Base-by-base conservation (phyloP, 2,113 vertebrate genomes). In the Haemorhous mexicanus region DNA sequence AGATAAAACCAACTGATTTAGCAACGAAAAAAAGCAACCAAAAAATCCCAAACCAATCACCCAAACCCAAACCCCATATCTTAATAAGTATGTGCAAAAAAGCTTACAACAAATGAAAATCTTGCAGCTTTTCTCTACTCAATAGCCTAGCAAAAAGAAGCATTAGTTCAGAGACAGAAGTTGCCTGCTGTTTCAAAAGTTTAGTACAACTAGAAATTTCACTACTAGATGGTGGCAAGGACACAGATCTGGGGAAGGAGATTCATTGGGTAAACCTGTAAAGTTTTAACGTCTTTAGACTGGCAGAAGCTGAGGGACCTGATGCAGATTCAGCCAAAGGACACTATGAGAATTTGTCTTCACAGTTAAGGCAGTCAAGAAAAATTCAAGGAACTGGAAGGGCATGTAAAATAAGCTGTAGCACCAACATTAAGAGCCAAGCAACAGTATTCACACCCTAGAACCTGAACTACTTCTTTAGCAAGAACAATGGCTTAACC, bases 71-170 rank as follows among this genome's bases (percentile, higher is more conserved):
- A 47, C 16, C 32, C 33, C 12, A 3, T 18, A 21, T n/a, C 23
- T 61, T 82, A 58, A 24, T 12, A 79, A 58, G 9, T 33, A 61
- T 18, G 4, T 27, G 9, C 22, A 72, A 69, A 68, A 58, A 6
- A 5, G 1, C 10, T 2, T 1, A 30, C 28, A 28, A n/a, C 28
- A 46, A 35, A 7, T 2, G 4, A 32, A 37, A 16, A 14, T 19
- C 6, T 59, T 82, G 17, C 39, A 44, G 33, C 17, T 50, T 69
- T 92, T 74, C 27, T 70, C 17, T 41, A 59, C 17, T 2, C 24
- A 62, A 58, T 23, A 58, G 4, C 33, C 11, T 49, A 35, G 23
- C 30, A 64, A 89, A 81, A 80, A 75, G 21, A 44, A 75, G 16
- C 9, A 50, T 52, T 84, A 70, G 11, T 53, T 84, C 44, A 64